Evolutionary conservation across 2,888 invertebrate species (phyloP), one percentile per base, ranked within the genome.

Genomic region (Ypsolopha scabrella): DNA sequence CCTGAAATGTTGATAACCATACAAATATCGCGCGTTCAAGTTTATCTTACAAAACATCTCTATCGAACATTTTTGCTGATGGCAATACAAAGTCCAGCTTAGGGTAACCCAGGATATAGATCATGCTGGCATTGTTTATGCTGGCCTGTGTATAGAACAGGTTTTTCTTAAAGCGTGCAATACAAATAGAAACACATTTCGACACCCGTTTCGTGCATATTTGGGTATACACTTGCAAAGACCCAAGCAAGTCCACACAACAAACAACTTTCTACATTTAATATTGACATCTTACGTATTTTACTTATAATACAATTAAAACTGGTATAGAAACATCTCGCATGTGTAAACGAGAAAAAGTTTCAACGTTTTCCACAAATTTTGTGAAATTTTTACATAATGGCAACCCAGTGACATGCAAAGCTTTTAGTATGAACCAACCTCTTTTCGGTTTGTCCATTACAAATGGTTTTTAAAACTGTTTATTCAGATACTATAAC

Each of bases 81-180:
- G 43, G 43, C 43, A 43, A 43, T 9, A 43, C 43, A 36, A 37
- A 51, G 75, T 80, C 81, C 80, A 82, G 75, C 69, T 67, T 58
- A 49, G 53, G 60, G 62, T 64, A 67, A 58, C 67, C 64, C 70
- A 67, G 65, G 66, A 63, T 55, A 68, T 56, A 68, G 54, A 64
- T 64, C 82, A 82, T 85, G 82, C 83, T 69, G 70, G 70, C 65
- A 68, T 24, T 24, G 24, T 24, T 24, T 59, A 62, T 51, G 53
- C 60, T 57, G 50, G 62, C 68, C 72, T 69, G 70, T 68, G 60
- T 55, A 63, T 63, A 59, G 52, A 53, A 68, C 62, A 69, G 68
- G 65, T 65, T 66, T 61, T 65, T n/a, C n/a, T 65, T 54, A 41
- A 79, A 77, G 82, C 83, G 83, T 85, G 85, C 80, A 72, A 78